Conservation (phyloP, 2,797 vertebrate genomes). For the Eurystomus glaucurus region DNA sequence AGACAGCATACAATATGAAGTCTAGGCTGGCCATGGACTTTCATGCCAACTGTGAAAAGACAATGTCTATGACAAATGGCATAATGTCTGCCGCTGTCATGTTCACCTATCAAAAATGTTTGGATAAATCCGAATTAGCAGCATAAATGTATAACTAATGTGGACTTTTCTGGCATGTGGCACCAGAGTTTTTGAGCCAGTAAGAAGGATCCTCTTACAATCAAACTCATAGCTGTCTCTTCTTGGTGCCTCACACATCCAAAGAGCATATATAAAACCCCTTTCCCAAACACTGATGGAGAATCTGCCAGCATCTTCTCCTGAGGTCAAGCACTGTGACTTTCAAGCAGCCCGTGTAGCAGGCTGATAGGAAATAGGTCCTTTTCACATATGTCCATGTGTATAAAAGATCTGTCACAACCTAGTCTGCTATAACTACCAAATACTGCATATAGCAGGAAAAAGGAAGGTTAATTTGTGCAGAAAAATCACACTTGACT, state of each 20-base stretch:
- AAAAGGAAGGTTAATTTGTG: background rate
- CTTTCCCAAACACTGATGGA: background rate
- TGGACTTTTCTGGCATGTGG: background rate
- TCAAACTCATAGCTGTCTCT: rapidly evolving
- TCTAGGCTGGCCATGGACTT: background rate
- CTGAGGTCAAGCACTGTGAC: background rate
- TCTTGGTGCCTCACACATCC: rapidly evolving
- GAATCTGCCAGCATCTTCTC: background rate
- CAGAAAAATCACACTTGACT: slow-evolving; percentile 21
- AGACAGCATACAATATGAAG: background rate
- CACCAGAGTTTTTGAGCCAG: background rate
- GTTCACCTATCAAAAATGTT: background rate
- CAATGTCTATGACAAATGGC: background rate
- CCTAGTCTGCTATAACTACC: background rate
- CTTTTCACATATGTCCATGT: background rate
- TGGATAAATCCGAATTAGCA: background rate
- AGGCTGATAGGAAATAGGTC: background rate
- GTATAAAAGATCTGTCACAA: background rate
- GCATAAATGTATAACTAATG: background rate
- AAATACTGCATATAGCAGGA: background rate
- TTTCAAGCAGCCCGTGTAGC: background rate
- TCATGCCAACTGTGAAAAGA: background rate
- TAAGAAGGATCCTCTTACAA: background rate
- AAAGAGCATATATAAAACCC: background rate
- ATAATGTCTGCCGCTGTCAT: background rate